phyloP scores from a whole-genome alignment of 2,888 invertebrate species.

The Drosophila subsilvestris region DNA sequence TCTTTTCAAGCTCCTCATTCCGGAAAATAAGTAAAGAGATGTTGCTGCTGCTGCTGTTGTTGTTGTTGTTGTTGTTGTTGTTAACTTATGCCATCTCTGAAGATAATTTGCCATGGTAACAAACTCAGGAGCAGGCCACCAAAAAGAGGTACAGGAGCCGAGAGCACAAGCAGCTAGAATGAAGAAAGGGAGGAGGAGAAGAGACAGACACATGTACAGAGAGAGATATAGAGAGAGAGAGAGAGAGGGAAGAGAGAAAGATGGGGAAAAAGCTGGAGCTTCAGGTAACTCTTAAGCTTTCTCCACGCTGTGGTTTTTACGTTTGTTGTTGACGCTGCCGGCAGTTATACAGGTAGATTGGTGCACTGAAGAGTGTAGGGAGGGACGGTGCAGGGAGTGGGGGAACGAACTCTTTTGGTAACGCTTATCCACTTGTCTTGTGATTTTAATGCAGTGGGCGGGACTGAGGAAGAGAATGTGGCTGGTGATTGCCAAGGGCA shows the following conservation, averaged over 20 bases:
- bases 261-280: constrained; percentile 44
- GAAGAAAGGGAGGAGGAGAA: not conserved
- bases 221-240: not conserved
- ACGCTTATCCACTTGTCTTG: constrained; percentile 78
- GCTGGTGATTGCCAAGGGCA: constrained; percentile 73
- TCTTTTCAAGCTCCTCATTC: constrained; percentile 35
- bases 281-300: constrained; percentile 75
- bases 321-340: constrained; percentile 67
- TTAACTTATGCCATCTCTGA: constrained; percentile 76
- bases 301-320: constrained; percentile 66
- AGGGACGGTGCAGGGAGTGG: constrained; percentile 3
- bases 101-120: constrained; percentile 78
- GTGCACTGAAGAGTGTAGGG: not conserved
- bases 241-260: not conserved
- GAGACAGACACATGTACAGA: not conserved
- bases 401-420: constrained; percentile 62
- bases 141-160: constrained; percentile 49
- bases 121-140: constrained; percentile 61
- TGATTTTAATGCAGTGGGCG: constrained; percentile 77
- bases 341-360: constrained; percentile 30
- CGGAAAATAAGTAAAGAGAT: constrained; percentile 52
- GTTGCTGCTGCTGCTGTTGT: constrained; percentile 17
- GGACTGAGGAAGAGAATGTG: constrained; percentile 54
- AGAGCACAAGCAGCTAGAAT: not conserved
- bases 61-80: constrained; percentile 51